phyloP scores from a whole-genome alignment of 2,113 vertebrate genomes.

The Clarias macrocephalus region DNA sequence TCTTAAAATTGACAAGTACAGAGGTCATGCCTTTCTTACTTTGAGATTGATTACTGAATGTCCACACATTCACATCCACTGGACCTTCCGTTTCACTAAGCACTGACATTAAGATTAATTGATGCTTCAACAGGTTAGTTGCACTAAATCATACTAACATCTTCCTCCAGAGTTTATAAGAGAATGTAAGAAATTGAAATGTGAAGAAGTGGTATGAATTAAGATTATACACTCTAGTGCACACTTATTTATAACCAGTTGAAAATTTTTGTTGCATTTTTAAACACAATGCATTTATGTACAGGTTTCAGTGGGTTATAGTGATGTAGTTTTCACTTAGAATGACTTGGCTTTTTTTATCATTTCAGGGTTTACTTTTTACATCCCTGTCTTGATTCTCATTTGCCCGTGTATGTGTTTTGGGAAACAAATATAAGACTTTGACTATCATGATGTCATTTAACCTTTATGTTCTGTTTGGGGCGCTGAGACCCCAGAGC shows the following conservation, averaged over 20 bases:
- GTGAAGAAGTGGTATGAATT: not conserved
- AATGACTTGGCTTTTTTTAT: constrained; percentile 53
- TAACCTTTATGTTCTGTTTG: too few relatives aligned
- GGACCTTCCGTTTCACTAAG: not conserved
- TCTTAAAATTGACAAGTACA: too few relatives aligned
- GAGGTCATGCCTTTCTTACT: too few relatives aligned
- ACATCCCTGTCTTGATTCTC: constrained; percentile 75
- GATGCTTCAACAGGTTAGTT: not conserved
- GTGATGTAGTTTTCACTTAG: not conserved
- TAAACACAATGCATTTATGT: too few relatives aligned
- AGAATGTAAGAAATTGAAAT: not conserved
- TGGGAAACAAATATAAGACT: constrained; percentile 72
- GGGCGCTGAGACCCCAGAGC: too few relatives aligned
- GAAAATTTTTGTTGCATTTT: too few relatives aligned
- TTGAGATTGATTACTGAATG: not conserved
- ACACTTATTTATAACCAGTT: too few relatives aligned
- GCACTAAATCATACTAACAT: not conserved
- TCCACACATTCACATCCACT: not conserved
- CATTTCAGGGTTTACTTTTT: constrained; percentile 46
- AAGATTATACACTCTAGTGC: not conserved
- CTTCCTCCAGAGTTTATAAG: not conserved
- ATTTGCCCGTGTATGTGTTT: constrained; percentile 73
- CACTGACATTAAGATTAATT: not conserved
- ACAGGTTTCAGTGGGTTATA: not conserved
- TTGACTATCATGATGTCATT: too few relatives aligned